Evolutionary conservation across 2,888 invertebrate species (phyloP).

Genomic region (Meliscaeva auricollis): DNA sequence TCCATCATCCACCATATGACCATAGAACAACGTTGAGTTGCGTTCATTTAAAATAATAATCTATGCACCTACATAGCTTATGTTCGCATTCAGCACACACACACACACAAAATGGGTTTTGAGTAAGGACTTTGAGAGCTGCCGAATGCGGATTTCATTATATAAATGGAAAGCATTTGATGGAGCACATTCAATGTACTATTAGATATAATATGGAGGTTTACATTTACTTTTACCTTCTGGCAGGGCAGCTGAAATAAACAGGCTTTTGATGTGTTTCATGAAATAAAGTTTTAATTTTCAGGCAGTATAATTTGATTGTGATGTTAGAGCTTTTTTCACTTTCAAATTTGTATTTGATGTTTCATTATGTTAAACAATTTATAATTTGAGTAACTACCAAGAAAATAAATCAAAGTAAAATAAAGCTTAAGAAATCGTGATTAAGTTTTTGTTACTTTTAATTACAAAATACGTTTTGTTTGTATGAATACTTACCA

Average conservation of each 20-base stretch:
- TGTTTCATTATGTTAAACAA: neutral
- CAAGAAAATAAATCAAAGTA: neutral
- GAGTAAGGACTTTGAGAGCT: neutral
- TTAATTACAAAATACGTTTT: no score
- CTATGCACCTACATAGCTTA: neutral
- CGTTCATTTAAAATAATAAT: neutral
- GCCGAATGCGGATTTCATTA: conserved; percentile 19
- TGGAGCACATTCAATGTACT: neutral
- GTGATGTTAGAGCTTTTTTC: no score
- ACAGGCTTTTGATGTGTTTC: neutral
- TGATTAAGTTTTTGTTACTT: no score
- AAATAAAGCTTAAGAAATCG: no score
- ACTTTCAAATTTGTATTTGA: neutral
- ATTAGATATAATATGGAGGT: neutral
- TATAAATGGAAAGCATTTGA: conserved; percentile 18
- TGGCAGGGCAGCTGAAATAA: neutral
- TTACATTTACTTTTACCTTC: neutral
- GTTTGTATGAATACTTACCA: no score
- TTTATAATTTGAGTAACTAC: neutral
- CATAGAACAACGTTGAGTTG: neutral
- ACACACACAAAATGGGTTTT: neutral
- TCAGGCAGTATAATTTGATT: neutral
- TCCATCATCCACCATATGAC: conserved; percentile 27
- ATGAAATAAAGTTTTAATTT: conserved; percentile 18
- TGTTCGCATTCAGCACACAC: neutral